Conservation (phyloP, 2,113 vertebrate genomes). For the Gallinago paraguaiae region DNA sequence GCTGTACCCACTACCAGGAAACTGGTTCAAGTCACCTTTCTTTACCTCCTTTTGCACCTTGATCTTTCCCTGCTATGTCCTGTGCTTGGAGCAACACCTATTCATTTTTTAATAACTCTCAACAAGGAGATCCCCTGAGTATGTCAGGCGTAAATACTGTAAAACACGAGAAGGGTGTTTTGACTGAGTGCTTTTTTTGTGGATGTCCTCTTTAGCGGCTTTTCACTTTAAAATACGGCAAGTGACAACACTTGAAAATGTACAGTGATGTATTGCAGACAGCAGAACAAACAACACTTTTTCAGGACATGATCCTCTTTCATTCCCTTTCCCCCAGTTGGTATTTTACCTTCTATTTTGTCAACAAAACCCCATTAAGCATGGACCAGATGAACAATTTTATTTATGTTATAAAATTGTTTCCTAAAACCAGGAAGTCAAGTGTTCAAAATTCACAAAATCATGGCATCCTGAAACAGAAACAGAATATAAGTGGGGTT, state of each 20-base stretch:
- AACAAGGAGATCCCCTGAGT: background rate
- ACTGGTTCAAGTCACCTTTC: background rate
- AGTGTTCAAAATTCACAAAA: background rate
- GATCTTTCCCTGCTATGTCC: background rate
- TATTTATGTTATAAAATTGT: background rate
- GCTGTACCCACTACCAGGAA: background rate
- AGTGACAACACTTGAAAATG: background rate
- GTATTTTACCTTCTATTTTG: background rate
- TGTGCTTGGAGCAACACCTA: background rate
- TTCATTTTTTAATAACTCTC: background rate
- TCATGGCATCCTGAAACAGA: background rate
- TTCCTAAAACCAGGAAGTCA: background rate
- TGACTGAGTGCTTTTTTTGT: background rate
- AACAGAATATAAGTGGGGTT: background rate
- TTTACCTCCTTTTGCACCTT: background rate
- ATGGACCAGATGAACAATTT: background rate
- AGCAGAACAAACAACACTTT: background rate
- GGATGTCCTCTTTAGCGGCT: background rate
- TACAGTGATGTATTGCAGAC: background rate
- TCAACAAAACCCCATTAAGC: background rate
- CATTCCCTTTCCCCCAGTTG: fast-evolving
- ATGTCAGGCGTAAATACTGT: background rate
- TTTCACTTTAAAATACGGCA: background rate
- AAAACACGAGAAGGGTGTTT: background rate
- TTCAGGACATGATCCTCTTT: background rate